phyloP scores from a whole-genome alignment of 1,140 invertebrate species.

The Globodera rostochiensis region DNA sequence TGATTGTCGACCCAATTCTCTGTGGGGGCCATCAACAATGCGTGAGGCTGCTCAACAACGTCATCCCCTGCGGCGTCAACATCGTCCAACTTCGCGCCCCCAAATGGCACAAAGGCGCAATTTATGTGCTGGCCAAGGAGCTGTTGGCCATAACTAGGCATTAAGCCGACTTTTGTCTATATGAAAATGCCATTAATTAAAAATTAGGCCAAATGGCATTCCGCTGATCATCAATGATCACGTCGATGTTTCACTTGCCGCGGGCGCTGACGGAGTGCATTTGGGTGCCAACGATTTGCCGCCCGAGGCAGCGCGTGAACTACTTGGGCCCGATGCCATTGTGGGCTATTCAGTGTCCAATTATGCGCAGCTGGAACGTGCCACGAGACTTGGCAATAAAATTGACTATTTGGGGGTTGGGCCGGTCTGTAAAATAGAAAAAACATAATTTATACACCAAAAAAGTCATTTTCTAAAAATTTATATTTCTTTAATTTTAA shows the following conservation, averaged over 20 bases:
- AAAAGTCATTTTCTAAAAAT: not conserved
- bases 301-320: not conserved
- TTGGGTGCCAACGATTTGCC: constrained; percentile 12
- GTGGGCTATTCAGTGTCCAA: constrained; percentile 4
- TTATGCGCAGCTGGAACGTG: not conserved
- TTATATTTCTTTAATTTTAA: not conserved
- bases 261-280: constrained; percentile 18
- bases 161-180: not conserved
- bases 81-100: constrained; percentile 15
- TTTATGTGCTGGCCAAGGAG: not conserved
- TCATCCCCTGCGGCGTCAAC: not conserved
- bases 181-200: not conserved
- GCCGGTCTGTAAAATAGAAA: not conserved
- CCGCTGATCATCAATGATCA: constrained; percentile 23
- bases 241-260: constrained; percentile 6
- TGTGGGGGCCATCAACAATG: not conserved
- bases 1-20: constrained; percentile 6
- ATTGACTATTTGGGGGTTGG: constrained; percentile 19
- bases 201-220: not conserved
- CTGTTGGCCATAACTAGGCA: constrained; percentile 1
- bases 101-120: constrained; percentile 18
- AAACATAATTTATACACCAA: not conserved
- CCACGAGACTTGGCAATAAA: not conserved
- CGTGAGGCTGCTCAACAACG: not conserved
- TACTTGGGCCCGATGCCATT: constrained; percentile 1